Percentiles rank a stretch among this genome's conserved stretches.
Conservation (phyloP, 2,113 vertebrate genomes). For the human region GRCh38 chr12:49903001-49903500, state of each 20-base stretch:
- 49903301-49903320: not conserved
- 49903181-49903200: not conserved
- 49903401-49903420: not conserved
- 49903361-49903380: not conserved
- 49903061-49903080: slow-evolving; percentile 24
- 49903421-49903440: not conserved
- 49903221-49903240: slow-evolving; percentile 62
- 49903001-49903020: slow-evolving; percentile 41
- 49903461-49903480: not conserved
- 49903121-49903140: slow-evolving; percentile 45
- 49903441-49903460: not conserved
- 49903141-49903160: slow-evolving; percentile 31
- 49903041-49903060: slow-evolving; percentile 30
- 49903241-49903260: slow-evolving; percentile 46
- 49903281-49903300: slow-evolving; percentile 19
- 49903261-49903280: slow-evolving; percentile 10
- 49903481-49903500: not conserved
- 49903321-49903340: not conserved
- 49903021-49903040: not conserved
- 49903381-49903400: not conserved
- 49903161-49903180: slow-evolving; percentile 26
- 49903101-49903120: slow-evolving; percentile 68
- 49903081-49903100: slow-evolving; percentile 77
- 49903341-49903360: not conserved
- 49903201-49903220: not conserved